Conservation (phyloP, 1,140 invertebrate genomes). For the Ostrea denselamellosa region DNA sequence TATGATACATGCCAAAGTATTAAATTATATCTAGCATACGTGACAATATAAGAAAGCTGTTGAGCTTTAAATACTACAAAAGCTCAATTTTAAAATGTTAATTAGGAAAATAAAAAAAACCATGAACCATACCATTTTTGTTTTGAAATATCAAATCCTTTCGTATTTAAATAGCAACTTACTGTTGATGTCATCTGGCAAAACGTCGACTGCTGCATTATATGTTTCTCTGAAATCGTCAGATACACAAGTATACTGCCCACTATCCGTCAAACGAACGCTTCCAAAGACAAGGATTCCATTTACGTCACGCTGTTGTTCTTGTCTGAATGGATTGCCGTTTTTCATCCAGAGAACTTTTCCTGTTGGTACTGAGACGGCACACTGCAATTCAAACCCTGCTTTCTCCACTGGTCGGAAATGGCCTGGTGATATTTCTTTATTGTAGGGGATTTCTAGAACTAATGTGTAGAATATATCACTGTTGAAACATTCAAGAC, state of each 20-base stretch:
- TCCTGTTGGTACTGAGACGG: not conserved
- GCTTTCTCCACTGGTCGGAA: not conserved
- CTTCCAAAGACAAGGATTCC: not conserved
- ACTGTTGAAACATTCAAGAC: no score
- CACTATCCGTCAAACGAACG: not conserved
- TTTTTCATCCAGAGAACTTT: slow-evolving; percentile 23
- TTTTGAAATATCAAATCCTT: not conserved
- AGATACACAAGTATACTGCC: not conserved
- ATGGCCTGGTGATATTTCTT: slow-evolving; percentile 4
- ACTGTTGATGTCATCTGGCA: not conserved
- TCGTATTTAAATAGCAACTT: not conserved
- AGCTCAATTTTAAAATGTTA: no score
- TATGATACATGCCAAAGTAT: no score
- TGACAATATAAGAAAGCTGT: no score
- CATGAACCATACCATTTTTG: no score
- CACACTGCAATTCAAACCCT: not conserved
- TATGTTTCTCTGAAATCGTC: not conserved
- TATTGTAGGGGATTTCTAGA: not conserved
- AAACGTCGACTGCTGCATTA: not conserved
- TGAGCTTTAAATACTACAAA: no score
- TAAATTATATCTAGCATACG: no score
- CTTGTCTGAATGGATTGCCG: not conserved
- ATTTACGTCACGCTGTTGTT: not conserved
- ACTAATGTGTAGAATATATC: no score
- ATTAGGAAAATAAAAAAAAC: no score